Conservation (phyloP, 1,140 invertebrate species). For the Dryas iulia region DNA sequence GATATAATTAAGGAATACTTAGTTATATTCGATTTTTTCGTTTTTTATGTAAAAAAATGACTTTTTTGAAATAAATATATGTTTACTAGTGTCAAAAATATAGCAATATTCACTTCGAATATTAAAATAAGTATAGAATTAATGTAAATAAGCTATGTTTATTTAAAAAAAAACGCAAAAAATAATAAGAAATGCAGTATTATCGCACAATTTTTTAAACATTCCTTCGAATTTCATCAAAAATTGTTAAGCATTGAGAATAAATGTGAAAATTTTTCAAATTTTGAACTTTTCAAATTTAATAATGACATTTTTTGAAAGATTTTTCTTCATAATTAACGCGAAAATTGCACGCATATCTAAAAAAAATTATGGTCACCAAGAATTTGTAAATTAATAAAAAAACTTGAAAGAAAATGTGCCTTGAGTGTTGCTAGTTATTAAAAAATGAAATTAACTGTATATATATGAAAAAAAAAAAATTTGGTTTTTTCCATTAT, state of each 20-base stretch:
- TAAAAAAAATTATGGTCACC: conserved; percentile 6
- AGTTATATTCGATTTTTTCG: neutral
- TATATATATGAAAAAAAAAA: neutral
- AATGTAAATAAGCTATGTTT: neutral
- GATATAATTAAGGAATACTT: neutral
- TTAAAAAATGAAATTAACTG: neutral
- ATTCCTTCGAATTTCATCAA: conserved; percentile 9
- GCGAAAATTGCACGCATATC: conserved; percentile 9
- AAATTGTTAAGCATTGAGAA: no score
- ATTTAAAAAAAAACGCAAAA: neutral
- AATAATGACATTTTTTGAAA: no score
- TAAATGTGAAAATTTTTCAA: no score
- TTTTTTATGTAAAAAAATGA: no score
- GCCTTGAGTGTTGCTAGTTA: conserved; percentile 6
- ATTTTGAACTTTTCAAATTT: no score
- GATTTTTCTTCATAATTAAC: neutral
- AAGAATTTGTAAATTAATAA: neutral
- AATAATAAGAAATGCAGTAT: conserved; percentile 9
- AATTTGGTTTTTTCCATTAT: neutral
- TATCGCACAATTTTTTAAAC: conserved; percentile 25
- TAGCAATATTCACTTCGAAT: conserved; percentile 9
- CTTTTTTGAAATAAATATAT: no score
- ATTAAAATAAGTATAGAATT: conserved; percentile 8
- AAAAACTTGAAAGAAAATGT: neutral
- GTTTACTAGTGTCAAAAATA: neutral